phyloP scores from a whole-genome alignment of 1,140 invertebrate species.

The Zaprionus tsacasi region DNA sequence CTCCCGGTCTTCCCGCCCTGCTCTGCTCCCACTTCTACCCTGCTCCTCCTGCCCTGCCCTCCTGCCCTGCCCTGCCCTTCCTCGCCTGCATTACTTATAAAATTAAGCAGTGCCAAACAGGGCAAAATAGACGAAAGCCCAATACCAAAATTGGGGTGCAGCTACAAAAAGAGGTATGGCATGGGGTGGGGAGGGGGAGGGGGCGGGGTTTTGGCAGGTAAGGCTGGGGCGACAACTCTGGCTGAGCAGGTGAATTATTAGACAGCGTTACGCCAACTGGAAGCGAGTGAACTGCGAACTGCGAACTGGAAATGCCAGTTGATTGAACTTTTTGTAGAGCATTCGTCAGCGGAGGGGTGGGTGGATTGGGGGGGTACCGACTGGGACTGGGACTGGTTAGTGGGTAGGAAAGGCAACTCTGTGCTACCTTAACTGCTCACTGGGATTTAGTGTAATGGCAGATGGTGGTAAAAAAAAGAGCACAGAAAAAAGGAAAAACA shows the following conservation, averaged over 20 bases:
- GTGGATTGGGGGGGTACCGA: no score
- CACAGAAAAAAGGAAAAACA: conserved; percentile 6
- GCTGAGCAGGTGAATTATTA: conserved; percentile 72
- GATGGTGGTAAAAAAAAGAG: neutral
- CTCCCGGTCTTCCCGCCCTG: conserved; percentile 3
- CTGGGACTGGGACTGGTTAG: no score
- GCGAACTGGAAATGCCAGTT: conserved; percentile 51
- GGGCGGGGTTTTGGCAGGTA: neutral
- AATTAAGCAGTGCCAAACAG: conserved; percentile 68
- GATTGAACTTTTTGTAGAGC: conserved; percentile 62
- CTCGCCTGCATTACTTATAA: conserved; percentile 64
- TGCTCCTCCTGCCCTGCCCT: neutral
- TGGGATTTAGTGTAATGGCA: conserved; percentile 26
- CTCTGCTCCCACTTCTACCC: neutral
- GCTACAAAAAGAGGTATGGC: no score
- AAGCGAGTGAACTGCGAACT: conserved; percentile 9
- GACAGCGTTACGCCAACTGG: conserved; percentile 25
- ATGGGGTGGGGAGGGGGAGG: neutral
- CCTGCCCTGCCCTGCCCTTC: neutral
- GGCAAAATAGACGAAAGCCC: conserved; percentile 49
- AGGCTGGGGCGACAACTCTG: conserved; percentile 2
- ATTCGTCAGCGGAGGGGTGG: conserved; percentile 10
- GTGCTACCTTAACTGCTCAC: conserved; percentile 1
- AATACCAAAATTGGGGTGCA: conserved; percentile 28
- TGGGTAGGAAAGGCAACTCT: neutral